Evolutionary conservation across 2,888 invertebrate species (phyloP).

Genomic region (Cryptus armator): DNA sequence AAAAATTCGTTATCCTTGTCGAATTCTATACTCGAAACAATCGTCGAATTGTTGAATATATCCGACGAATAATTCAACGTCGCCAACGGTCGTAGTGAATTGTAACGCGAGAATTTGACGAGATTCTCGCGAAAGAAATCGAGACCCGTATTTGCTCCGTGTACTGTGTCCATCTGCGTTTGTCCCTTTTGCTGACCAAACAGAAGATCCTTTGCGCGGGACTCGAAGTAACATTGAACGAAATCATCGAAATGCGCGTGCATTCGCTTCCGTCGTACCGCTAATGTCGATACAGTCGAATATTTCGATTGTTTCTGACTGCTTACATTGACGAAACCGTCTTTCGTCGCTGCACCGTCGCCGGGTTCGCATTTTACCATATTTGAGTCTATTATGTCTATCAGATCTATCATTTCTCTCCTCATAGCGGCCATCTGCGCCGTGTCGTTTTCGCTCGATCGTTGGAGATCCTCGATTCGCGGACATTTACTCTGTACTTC

Average conservation of each 20-base stretch:
- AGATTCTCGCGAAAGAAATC: slow-evolving; percentile 94
- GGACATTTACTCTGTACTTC: slow-evolving; percentile 88
- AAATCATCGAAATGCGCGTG: slow-evolving; percentile 96
- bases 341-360: slow-evolving; percentile 74
- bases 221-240: slow-evolving; percentile 94
- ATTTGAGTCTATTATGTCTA: slow-evolving; percentile 87
- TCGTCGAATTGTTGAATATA: slow-evolving; percentile 94
- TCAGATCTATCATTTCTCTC: slow-evolving; percentile 87
- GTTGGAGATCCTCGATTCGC: slow-evolving; percentile 86
- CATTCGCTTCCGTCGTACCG: slow-evolving; percentile 91
- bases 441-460: slow-evolving; percentile 85
- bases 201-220: slow-evolving; percentile 90
- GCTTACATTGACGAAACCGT: slow-evolving; percentile 66
- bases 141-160: slow-evolving; percentile 86
- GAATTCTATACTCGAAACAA: slow-evolving; percentile 97
- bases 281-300: slow-evolving; percentile 86
- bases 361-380: slow-evolving; percentile 79
- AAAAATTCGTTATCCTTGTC: slow-evolving; percentile 98
- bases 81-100: slow-evolving; percentile 92
- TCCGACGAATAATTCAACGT: slow-evolving; percentile 96
- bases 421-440: slow-evolving; percentile 86
- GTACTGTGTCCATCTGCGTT: slow-evolving; percentile 71
- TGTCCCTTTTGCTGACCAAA: slow-evolving; percentile 85
- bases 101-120: slow-evolving; percentile 93
- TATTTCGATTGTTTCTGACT: slow-evolving; percentile 75